Evolutionary conservation across 2,113 vertebrate species (phyloP).

Genomic region (Salvelinus sp.): DNA sequence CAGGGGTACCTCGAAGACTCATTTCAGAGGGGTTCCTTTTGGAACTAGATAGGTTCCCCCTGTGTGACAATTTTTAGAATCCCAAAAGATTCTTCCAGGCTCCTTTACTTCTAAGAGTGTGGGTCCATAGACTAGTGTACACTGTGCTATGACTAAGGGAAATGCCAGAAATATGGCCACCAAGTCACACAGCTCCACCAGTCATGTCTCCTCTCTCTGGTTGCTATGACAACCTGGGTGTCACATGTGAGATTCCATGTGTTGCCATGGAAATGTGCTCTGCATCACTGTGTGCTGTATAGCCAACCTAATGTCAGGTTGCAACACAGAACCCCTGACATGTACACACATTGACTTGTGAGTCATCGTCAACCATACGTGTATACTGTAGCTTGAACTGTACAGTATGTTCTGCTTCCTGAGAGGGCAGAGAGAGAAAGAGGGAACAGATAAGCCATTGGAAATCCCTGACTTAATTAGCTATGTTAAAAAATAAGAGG

Average conservation of each 20-base stretch:
- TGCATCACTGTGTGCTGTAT: slow-evolving; percentile 22
- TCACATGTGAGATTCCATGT: slow-evolving; percentile 54
- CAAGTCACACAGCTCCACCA: slow-evolving; percentile 24
- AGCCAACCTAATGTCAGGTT: slow-evolving; percentile 23
- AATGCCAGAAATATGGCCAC: slow-evolving; percentile 43
- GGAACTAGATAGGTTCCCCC: too few relatives aligned
- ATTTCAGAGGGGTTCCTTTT: too few relatives aligned
- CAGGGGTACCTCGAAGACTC: too few relatives aligned
- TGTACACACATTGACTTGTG: slow-evolving; percentile 3
- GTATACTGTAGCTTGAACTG: too few relatives aligned
- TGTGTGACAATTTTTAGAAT: too few relatives aligned
- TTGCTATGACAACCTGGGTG: slow-evolving; percentile 67
- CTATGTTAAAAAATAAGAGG: background rate
- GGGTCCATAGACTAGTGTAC: too few relatives aligned
- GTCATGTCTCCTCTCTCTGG: slow-evolving; percentile 39
- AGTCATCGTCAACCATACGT: background rate
- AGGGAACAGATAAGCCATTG: background rate
- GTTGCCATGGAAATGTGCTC: slow-evolving; percentile 66
- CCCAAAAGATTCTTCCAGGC: too few relatives aligned
- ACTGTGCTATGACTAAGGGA: slow-evolving; percentile 33
- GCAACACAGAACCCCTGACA: background rate
- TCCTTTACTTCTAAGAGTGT: background rate
- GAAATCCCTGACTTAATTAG: background rate
- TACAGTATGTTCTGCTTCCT: too few relatives aligned
- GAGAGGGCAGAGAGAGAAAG: background rate